Evolutionary conservation across 2,888 invertebrate species (phyloP).

Genomic region (Ochropleura leucogaster): DNA sequence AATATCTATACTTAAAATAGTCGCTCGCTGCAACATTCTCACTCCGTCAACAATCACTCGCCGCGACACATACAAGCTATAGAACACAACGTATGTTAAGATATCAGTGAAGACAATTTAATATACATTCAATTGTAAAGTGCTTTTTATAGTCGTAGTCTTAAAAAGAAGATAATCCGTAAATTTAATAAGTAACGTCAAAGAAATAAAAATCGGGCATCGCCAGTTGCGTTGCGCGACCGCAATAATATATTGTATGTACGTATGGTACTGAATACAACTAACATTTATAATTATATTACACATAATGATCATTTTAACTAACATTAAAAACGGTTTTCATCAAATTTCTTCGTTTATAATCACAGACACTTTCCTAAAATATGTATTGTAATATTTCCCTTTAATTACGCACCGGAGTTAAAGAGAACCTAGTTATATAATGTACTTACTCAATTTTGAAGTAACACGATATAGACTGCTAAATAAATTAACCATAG

Average conservation of each 20-base stretch:
- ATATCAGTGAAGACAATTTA: conserved; percentile 67
- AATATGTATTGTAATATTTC: conserved; percentile 86
- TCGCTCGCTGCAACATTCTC: conserved; percentile 51
- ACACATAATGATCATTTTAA: conserved; percentile 82
- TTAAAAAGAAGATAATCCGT: conserved; percentile 72
- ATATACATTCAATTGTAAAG: conserved; percentile 67
- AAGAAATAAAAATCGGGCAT: conserved; percentile 64
- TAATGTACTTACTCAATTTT: conserved; percentile 83
- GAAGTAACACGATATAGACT: conserved; percentile 82
- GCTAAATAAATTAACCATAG: conserved; percentile 89
- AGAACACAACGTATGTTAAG: conserved; percentile 69
- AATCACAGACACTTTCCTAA: conserved; percentile 91
- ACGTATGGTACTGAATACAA: conserved; percentile 71
- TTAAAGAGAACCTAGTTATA: conserved; percentile 81
- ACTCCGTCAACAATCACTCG: conserved; percentile 66
- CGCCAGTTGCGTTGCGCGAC: conserved; percentile 58
- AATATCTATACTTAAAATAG: conserved; percentile 61
- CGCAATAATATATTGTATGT: conserved; percentile 61
- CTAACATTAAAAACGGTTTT: conserved; percentile 86
- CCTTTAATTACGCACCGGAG: conserved; percentile 84
- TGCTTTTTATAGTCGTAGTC: conserved; percentile 66
- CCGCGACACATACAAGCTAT: conserved; percentile 68
- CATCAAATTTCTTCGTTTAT: conserved; percentile 89
- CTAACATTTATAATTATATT: conserved; percentile 79
- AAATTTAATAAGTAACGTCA: conserved; percentile 75